Conservation (phyloP, 2,797 vertebrate genomes). For the Siniperca obscura region DNA sequence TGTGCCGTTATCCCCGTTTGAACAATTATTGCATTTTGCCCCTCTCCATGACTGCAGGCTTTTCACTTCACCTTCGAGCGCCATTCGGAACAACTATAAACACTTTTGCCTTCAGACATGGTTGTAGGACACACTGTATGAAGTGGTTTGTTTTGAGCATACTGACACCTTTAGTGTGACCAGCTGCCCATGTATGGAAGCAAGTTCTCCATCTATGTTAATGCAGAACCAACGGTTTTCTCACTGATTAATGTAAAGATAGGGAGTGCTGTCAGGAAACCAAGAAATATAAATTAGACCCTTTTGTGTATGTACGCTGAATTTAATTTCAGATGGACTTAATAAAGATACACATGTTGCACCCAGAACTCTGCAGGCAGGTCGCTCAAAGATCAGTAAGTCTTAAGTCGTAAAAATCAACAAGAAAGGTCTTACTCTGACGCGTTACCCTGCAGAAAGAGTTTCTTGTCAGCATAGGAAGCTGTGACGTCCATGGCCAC, state of each 20-base stretch:
- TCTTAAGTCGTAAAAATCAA: background rate
- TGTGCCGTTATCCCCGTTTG: too few relatives aligned
- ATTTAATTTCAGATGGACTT: background rate
- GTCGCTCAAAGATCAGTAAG: background rate
- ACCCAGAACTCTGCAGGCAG: background rate
- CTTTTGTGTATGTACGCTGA: background rate
- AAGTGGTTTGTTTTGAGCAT: too few relatives aligned
- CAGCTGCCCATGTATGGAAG: background rate
- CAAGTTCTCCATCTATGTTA: too few relatives aligned
- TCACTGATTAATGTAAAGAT: background rate
- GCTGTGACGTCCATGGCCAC: conserved; percentile 76
- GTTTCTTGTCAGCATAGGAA: conserved; percentile 86
- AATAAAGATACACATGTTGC: background rate
- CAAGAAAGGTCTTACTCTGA: conserved; percentile 75
- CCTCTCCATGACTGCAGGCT: too few relatives aligned
- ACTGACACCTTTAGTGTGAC: background rate
- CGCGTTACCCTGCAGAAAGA: conserved; percentile 75
- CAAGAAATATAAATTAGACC: background rate
- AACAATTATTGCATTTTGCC: too few relatives aligned
- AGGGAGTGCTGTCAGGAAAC: background rate
- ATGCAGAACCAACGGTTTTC: background rate
- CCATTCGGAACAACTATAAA: too few relatives aligned
- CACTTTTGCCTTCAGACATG: too few relatives aligned
- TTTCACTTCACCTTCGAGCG: too few relatives aligned
- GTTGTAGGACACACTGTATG: too few relatives aligned